Conservation (phyloP, 1,140 invertebrate species). For the Bilobella aurantiaca region DNA sequence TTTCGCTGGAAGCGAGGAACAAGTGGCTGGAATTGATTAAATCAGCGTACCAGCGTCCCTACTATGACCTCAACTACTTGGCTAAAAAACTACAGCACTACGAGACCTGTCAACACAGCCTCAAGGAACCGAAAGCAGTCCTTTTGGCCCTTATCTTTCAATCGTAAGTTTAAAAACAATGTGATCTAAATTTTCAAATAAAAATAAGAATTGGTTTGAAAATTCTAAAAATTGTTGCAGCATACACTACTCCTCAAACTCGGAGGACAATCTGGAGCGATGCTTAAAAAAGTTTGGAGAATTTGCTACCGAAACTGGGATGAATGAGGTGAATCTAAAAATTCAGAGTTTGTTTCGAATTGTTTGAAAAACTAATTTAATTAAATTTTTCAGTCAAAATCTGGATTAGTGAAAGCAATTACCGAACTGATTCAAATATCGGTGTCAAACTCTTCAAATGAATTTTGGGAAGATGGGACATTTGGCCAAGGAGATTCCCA, state of each 20-base stretch:
- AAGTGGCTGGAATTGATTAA: constrained; percentile 38
- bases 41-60: constrained; percentile 38
- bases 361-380: not conserved
- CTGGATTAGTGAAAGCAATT: constrained; percentile 42
- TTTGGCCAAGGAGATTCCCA: constrained; percentile 51
- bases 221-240: constrained; percentile 28
- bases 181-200: not conserved
- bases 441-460: constrained; percentile 50
- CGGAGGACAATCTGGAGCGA: constrained; percentile 37
- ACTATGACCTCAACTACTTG: constrained; percentile 45
- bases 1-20: constrained; percentile 17
- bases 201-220: not conserved
- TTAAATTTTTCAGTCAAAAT: constrained; percentile 37
- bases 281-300: constrained; percentile 36
- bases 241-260: constrained; percentile 36
- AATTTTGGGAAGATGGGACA: constrained; percentile 47
- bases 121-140: constrained; percentile 44
- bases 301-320: constrained; percentile 35
- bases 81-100: constrained; percentile 43
- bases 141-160: constrained; percentile 48
- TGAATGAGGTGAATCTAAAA: constrained; percentile 35
- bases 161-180: constrained; percentile 40
- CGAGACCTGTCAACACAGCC: constrained; percentile 41
- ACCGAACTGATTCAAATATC: constrained; percentile 45
- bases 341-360: too few relatives aligned